Evolutionary conservation across 1,140 invertebrate genomes (phyloP).

Genomic region (Notospermus geniculatus): DNA sequence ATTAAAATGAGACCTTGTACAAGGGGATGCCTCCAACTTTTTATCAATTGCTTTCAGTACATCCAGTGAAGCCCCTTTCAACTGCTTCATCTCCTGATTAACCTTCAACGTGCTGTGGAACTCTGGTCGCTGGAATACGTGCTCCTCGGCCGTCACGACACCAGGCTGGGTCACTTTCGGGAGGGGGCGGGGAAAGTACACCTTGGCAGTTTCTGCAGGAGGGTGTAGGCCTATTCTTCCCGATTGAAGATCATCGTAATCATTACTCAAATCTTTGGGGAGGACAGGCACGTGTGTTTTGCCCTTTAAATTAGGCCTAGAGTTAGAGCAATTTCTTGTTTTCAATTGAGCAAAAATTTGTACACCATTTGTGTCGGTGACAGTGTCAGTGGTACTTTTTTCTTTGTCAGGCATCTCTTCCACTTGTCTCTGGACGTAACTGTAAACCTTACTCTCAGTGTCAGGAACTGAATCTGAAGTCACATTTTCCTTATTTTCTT

Average conservation of each 20-base stretch:
- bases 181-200: too few species aligned
- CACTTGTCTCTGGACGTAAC: too few species aligned
- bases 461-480: too few species aligned
- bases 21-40: conserved; percentile 33
- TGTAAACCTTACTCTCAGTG: too few species aligned
- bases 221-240: neutral
- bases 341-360: too few species aligned
- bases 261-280: neutral
- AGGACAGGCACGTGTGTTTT: too few species aligned
- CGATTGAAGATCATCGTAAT: neutral
- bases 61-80: conserved; percentile 27
- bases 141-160: conserved; percentile 22
- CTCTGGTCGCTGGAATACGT: conserved; percentile 42
- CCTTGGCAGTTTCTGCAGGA: neutral
- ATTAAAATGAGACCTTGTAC: conserved; percentile 34
- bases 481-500: too few species aligned
- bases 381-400: too few species aligned
- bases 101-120: conserved; percentile 44
- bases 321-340: too few species aligned
- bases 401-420: too few species aligned
- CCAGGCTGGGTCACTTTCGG: neutral
- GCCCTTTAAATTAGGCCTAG: too few species aligned
- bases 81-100: conserved; percentile 33
- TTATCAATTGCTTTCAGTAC: conserved; percentile 30
- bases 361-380: too few species aligned